phyloP scores from a whole-genome alignment of 2,797 vertebrate genomes.

The Acanthurus tractus region DNA sequence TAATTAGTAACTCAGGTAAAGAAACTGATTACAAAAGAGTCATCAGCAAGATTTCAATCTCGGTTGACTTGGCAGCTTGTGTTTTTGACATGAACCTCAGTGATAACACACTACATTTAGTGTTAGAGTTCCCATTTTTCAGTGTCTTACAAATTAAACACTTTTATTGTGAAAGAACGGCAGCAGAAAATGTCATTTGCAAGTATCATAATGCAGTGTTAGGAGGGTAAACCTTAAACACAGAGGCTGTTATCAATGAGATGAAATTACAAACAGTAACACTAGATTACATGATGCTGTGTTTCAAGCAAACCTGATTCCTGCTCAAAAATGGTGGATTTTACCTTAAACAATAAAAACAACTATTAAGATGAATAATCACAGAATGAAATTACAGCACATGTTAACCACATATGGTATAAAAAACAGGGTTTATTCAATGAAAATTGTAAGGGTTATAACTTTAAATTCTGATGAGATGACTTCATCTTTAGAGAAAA shows the following conservation, averaged over 20 bases:
- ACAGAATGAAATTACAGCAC: background rate
- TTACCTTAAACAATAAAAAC: background rate
- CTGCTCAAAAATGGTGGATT: background rate
- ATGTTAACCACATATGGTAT: background rate
- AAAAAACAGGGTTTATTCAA: background rate
- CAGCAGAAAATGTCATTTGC: background rate
- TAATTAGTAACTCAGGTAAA: background rate
- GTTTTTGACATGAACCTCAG: background rate
- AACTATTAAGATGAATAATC: background rate
- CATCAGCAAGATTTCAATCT: background rate
- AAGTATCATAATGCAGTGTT: constrained; percentile 1
- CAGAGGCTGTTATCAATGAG: background rate
- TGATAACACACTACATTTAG: constrained; percentile 22
- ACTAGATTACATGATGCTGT: constrained; percentile 1
- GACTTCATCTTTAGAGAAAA: background rate
- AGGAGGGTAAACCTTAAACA: constrained; percentile 12
- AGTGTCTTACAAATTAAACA: background rate
- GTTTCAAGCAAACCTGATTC: constrained; percentile 4
- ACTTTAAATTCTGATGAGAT: background rate
- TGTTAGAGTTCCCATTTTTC: background rate
- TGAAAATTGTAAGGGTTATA: background rate
- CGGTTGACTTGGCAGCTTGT: background rate
- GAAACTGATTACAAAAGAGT: background rate
- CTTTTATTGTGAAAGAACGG: constrained; percentile 23
- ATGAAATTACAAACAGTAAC: constrained; percentile 7